Evolutionary conservation across 37 sponge, comb jelly and placozoan species (phyloP), one percentile per base, ranked within the genome.

Genomic region (Corticium candelabrum): DNA sequence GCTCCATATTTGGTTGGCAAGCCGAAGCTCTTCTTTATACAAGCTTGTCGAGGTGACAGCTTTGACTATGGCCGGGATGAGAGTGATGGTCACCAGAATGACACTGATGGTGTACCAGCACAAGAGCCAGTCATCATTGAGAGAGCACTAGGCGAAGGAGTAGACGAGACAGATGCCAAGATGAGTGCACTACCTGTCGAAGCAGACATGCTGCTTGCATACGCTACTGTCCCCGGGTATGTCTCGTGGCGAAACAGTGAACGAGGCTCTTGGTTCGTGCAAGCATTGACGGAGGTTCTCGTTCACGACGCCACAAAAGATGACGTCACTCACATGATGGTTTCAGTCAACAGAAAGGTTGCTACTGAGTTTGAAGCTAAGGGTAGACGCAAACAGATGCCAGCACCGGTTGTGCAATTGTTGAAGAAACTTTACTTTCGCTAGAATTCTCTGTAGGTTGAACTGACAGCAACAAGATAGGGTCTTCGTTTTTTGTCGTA

Each of bases 1-100:
- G 37, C 76, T 50, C 95, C 2, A 40, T 76, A 27, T 7, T 83
- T 94, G 32, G 80, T 82, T 69, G 95, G 91, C 3, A 94, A 94
- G 69, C 95, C 95, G 0, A 94, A 94, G 76, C 77, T 94, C 11
- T 94, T 94, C 79, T 75, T 94, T 32, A 37, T 94, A 37, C 95
- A 94, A 71, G 95, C 95, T 31, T 90, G 91, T 76, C 79, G 95
- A 3, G 95, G 95, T 39, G 90, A 90, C 15, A 34, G 35, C 35
- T 87, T 87, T 36, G 86, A 83, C 36, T 74, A 67, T 0, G 89
- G 87, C 0, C 29, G 75, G n/a, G 69, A 69, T 0, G 43, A 80
- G 30, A 73, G 31, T 34, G 73, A 70, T 67, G 37, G n/a, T n/a
- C n/a, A n/a, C 0, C 29, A 76, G n/a, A 62, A 69, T 0, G 43